Base-by-base conservation (phyloP, 2,797 vertebrate species). In the Hypotaenidia philippensis region DNA sequence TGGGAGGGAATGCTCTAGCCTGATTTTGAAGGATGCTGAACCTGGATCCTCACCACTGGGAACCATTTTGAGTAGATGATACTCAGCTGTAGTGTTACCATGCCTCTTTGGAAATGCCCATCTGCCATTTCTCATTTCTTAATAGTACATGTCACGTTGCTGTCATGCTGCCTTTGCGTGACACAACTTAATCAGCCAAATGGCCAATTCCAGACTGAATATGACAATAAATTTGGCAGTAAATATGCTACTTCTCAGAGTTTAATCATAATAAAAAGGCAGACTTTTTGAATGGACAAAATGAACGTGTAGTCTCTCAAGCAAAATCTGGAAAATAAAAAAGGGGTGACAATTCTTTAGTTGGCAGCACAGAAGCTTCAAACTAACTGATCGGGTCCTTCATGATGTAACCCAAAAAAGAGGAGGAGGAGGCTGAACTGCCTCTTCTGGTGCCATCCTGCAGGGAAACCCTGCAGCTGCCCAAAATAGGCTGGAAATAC, bases 51-150 rank as follows among this genome's bases (percentile, higher is more conserved):
- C 53, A 32, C 38, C 47, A 89, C 57, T 32, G 47, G 38, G 79
- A 69, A 36, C 19, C 16, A 7, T 68, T 78, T 90, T 78, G 64
- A 68, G 59, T 60, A 61, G 72, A 78, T 60, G 23, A 74, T 68
- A 18, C 13, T 90, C 34, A 76, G n/a, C 50, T 63, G 38, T 80
- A 90, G 60, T 14, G 3, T 47, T 79, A 44, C 60, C 41, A 12
- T 19, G 71, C 26, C 49, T 90, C 93, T 78, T 78, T 83, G 80
- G 74, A 90, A 95, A 77, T 56, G 45, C 63, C 95, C 59, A 50
- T 75, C 88, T 93, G 88, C 80, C 59, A 72, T 95, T 93, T 96
- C 86, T 83, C 29, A n/a, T 90, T 90, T 93, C 86, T 80, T 75
- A 88, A 45, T 86, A 68, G 80, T 68, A 71, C 36, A n/a, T 83